These are phyloP conservation scores for Cetonia aurata DNA, from an alignment of 2,888 invertebrate genomes.

Conservation along the genomic window DNA sequence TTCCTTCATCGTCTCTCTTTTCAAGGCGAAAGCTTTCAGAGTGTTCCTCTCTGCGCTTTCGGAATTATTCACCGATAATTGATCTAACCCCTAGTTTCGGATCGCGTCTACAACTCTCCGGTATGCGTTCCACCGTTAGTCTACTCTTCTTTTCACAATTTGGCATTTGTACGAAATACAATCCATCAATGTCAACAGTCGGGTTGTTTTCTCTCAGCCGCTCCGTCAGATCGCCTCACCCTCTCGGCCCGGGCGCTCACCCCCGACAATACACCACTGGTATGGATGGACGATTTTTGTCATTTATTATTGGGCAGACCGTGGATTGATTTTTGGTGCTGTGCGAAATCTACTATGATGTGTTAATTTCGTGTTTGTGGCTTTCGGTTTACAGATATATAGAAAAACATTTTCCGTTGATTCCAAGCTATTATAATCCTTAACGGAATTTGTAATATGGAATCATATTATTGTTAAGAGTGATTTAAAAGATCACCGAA, in stretches of 20 bases:
- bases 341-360: slow-evolving; percentile 63
- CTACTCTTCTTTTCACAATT: slow-evolving; percentile 69
- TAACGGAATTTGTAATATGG: no score
- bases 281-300: slow-evolving; percentile 69
- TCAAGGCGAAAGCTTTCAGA: slow-evolving; percentile 38
- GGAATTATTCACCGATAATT: slow-evolving; percentile 59
- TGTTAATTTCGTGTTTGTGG: slow-evolving; percentile 62
- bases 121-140: slow-evolving; percentile 63
- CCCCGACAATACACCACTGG: slow-evolving; percentile 66
- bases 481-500: no score
- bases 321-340: slow-evolving; percentile 65
- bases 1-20: slow-evolving; percentile 26
- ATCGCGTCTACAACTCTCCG: slow-evolving; percentile 62
- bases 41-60: slow-evolving; percentile 35
- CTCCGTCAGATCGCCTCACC: slow-evolving; percentile 56
- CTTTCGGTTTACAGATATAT: slow-evolving; percentile 43
- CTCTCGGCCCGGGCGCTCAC: slow-evolving; percentile 55
- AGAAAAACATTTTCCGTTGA: neutral
- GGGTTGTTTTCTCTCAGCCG: slow-evolving; percentile 67
- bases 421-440: no score
- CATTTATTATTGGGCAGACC: slow-evolving; percentile 66
- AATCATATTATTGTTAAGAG: no score
- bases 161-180: slow-evolving; percentile 69
- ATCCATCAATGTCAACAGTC: slow-evolving; percentile 69
- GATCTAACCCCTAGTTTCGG: slow-evolving; percentile 62